These are phyloP conservation scores for Tachuris rubrigastra DNA, from an alignment of 2,113 vertebrate species.

Conservation along the genomic window DNA sequence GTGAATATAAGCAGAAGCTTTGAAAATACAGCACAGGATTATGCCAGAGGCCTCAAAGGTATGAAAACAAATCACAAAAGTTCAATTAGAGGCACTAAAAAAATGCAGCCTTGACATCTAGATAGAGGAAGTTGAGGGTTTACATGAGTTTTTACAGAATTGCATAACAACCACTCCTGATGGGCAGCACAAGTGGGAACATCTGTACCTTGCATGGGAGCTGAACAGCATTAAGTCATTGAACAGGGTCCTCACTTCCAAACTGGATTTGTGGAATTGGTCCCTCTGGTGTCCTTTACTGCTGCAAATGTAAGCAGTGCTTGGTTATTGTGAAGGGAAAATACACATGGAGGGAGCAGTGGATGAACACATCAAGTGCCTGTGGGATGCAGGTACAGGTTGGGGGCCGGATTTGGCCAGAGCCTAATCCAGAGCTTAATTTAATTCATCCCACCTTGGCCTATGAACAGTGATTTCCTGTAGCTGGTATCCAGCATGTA, in stretches of 20 bases:
- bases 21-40: neutral
- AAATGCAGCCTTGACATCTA: neutral
- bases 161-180: neutral
- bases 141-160: neutral
- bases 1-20: neutral
- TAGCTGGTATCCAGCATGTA: neutral
- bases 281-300: neutral
- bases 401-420: neutral
- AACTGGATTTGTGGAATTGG: neutral
- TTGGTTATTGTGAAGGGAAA: neutral
- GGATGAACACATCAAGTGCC: neutral
- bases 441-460: neutral
- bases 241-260: neutral
- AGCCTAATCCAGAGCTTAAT: neutral
- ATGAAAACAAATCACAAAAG: neutral
- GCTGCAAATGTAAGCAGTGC: neutral
- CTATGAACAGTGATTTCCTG: neutral
- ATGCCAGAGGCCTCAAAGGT: neutral
- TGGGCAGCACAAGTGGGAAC: neutral
- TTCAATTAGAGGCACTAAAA: neutral
- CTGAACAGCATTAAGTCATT: neutral
- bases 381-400: neutral
- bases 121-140: neutral
- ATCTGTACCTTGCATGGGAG: neutral
- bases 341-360: neutral